Evolutionary conservation across 2,113 vertebrate genomes (phyloP), one percentile per base, ranked within the genome.

Genomic region (Butorides virescens): DNA sequence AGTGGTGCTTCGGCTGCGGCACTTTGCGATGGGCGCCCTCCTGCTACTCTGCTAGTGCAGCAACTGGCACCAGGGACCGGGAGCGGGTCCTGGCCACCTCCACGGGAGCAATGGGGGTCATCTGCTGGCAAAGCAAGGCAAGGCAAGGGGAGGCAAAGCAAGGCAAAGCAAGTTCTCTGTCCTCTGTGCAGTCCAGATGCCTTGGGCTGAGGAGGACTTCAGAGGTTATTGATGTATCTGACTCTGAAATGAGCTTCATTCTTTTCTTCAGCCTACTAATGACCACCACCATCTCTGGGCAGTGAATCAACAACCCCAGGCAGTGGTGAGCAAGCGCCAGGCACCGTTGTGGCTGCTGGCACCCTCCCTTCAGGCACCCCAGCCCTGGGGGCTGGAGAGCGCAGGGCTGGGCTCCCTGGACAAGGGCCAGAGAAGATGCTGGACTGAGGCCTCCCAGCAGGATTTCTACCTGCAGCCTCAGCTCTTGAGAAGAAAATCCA

Each of bases 231-330:
- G 98, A 98, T 97, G 97, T 98, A 98, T 98, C 97, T 97, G 96
- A 97, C 93, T 97, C 97, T 97, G 97, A 98, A 98, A 99, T 98
- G 98, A 98, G 97, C 97, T 98, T 98, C 98, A 96, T 98, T 98
- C 98, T 98, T 99, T 98, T 98, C 97, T 98, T 97, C 84, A 97
- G 97, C 97, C 96, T 98, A 96, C 96, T 98, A 98, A 98, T 98
- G 97, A 97, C 98, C 95, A 87, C 47, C 47, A 44, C 91, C 78
- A 78, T 98, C 97, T 97, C 96, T 96, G 97, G 98, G 97, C 98
- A 95, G 95, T 95, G 96, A 98, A 98, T 98, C 97, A 98, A 98
- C 97, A 97, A 84, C 90, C 88, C 96, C 75, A 67, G 80, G 97
- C 96, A 96, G 96, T 96, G 92, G 97, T 97, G 97, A 98, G 93